These are phyloP conservation scores for Dasysyrphus albostriatus DNA, from an alignment of 2,888 invertebrate species.

Conservation along the genomic window DNA sequence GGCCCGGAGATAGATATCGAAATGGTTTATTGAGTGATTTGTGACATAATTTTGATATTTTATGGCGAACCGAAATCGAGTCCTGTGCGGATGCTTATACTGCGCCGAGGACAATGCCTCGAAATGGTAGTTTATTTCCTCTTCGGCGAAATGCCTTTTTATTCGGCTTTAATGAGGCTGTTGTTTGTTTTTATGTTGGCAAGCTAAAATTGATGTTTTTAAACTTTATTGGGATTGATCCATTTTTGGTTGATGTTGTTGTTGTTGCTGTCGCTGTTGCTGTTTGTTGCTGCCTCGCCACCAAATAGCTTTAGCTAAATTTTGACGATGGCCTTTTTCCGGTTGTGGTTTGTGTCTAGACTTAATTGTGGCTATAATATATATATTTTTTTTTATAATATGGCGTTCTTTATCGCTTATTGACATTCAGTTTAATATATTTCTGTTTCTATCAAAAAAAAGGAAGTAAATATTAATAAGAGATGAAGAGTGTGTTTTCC, in stretches of 20 bases:
- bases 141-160: slow-evolving; percentile 67
- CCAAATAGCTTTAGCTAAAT: slow-evolving; percentile 3
- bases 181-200: slow-evolving; percentile 69
- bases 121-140: slow-evolving; percentile 72
- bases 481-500: neutral
- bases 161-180: slow-evolving; percentile 74
- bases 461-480: slow-evolving; percentile 36
- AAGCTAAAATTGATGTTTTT: slow-evolving; percentile 63
- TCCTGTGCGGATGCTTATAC: slow-evolving; percentile 46
- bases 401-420: slow-evolving; percentile 39
- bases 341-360: slow-evolving; percentile 70
- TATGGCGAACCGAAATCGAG: slow-evolving; percentile 68
- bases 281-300: neutral
- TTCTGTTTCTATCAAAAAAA: neutral
- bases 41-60: slow-evolving; percentile 77
- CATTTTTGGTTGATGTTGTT: slow-evolving; percentile 9
- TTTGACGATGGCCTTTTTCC: slow-evolving; percentile 15
- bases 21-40: slow-evolving; percentile 77
- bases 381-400: slow-evolving; percentile 18
- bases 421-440: slow-evolving; percentile 46
- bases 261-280: neutral
- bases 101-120: slow-evolving; percentile 37
- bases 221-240: slow-evolving; percentile 66
- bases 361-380: slow-evolving; percentile 50
- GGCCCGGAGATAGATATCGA: slow-evolving; percentile 72